Base-by-base conservation (phyloP, 2,113 vertebrate genomes). In the Pseudorhombus dupliciocellatus region DNA sequence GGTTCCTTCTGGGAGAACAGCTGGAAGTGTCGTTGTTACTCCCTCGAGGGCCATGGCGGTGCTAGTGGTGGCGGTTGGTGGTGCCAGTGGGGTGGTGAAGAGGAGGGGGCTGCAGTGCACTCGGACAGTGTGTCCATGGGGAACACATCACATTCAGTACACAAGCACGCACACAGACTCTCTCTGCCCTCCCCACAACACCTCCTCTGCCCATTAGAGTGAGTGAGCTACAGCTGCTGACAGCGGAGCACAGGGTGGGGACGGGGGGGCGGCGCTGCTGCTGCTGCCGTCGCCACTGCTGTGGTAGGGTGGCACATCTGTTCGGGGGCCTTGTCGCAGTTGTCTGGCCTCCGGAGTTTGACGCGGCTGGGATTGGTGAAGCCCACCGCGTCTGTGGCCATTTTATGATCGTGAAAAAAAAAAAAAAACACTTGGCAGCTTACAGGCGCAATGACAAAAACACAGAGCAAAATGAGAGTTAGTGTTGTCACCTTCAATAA, bases 201-300 rank as follows among this genome's bases (percentile, higher is more conserved):
- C 81, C 71, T 20, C 68, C 63, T 74, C 73, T 57, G 61, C 74
- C 78, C 73, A 77, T 87, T 84, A 83, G 71, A 75, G 68, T 44
- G 77, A 85, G 63, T 53, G 78, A 84, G 79, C 71, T 75, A 24
- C 31, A 53, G 77, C 79, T 84, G 79, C 75, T 87, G 88, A 88
- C 82, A 83, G 80, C 75, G 6, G 24, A 31, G 75, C 4, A 7
- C 34, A 15, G 59, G 70, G 79, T 66, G 63, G 50, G 31, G 44
- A 61, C 31, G 44, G 61, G 55, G n/a, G 51, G n/a, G n/a, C n/a
- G n/a, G n/a, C n/a, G n/a, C n/a, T n/a, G n/a, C n/a, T n/a, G n/a
- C n/a, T n/a, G n/a, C n/a, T 50, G 50, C 70, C 18, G 12, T 5
- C 14, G 69, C 28, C 59, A 83, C 65, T 54, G 59, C 30, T 20